Evolutionary conservation across 2,797 vertebrate species (phyloP).

Genomic region (Mus minutoides): DNA sequence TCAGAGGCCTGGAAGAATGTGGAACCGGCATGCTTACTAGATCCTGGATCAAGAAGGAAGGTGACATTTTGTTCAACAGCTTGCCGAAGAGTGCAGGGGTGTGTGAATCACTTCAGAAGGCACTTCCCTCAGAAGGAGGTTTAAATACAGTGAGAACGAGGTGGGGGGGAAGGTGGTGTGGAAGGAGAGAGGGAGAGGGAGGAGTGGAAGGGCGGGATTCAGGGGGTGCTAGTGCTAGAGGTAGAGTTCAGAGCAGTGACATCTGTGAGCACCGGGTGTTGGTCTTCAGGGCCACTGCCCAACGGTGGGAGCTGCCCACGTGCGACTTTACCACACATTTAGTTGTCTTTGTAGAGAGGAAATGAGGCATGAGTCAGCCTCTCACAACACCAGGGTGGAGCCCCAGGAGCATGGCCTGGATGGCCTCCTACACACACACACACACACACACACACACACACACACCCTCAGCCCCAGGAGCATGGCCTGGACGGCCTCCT

Average conservation of each 20-base stretch:
- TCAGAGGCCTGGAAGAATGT: no score
- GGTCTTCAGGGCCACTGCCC: not conserved
- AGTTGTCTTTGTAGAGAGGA: not conserved
- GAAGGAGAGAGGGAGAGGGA: not conserved
- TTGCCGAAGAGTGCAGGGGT: not conserved
- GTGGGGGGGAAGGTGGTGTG: not conserved
- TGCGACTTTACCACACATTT: not conserved
- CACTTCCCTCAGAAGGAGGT: not conserved
- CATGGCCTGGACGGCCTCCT: not conserved
- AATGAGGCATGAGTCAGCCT: not conserved
- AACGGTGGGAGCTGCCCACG: not conserved
- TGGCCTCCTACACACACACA: not conserved
- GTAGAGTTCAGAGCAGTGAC: not conserved
- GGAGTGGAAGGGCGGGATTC: not conserved
- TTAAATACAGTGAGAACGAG: not conserved
- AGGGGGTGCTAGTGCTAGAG: not conserved
- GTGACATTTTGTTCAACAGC: not conserved
- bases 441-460: no score
- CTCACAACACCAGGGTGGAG: not conserved
- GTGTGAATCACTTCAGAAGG: not conserved
- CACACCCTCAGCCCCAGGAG: not conserved
- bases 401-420: not conserved
- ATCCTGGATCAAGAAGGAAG: not conserved
- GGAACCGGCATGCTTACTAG: fast-evolving
- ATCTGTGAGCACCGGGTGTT: fast-evolving